phyloP scores from a whole-genome alignment of 2,113 vertebrate genomes.

The Sciurus niger region DNA sequence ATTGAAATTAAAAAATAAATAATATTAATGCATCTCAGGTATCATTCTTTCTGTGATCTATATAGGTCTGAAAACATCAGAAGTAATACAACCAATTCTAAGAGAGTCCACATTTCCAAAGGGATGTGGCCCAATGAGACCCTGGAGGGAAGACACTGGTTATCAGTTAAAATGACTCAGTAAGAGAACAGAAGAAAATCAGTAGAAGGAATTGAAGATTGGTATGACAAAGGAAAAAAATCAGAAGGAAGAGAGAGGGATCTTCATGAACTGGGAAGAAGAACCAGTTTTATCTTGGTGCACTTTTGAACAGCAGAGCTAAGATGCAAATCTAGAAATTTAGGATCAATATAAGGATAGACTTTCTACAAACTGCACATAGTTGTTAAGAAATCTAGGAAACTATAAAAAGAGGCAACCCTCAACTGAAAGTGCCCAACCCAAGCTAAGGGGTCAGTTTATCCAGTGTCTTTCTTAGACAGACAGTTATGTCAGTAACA shows the following conservation, averaged over 20 bases:
- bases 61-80: not conserved
- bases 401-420: not conserved
- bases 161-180: not conserved
- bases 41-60: not conserved
- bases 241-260: not conserved
- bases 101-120: not conserved
- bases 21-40: not conserved
- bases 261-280: not conserved
- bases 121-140: not conserved
- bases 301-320: not conserved
- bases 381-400: not conserved
- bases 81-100: slow-evolving; percentile 5
- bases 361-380: not conserved
- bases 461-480: not conserved
- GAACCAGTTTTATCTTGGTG: not conserved
- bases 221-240: not conserved
- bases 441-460: not conserved
- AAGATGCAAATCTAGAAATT: not conserved
- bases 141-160: not conserved
- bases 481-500: not conserved
- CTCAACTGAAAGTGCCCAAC: not conserved
- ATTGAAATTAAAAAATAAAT: slow-evolving; percentile 50
- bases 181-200: not conserved
- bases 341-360: not conserved
- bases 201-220: not conserved